Evolutionary conservation across 2,888 invertebrate genomes (phyloP), one percentile per base, ranked within the genome.

Genomic region (Automeris io): DNA sequence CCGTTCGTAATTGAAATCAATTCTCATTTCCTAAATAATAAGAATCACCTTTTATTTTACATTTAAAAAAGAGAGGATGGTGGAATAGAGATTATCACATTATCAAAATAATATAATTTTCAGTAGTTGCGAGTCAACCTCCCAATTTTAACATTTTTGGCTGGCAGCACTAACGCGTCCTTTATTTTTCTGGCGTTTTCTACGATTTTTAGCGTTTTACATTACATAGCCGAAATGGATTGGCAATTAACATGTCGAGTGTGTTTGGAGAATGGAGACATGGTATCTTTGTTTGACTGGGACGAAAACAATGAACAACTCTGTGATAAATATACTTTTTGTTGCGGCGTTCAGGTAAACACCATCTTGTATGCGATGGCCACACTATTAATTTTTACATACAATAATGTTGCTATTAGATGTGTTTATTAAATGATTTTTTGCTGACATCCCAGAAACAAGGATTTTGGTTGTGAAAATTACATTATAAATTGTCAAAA

Each of bases 291-390:
- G 21, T 87, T 87, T 51, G 87, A 87, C 73, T 87, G 86, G 78
- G 87, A 87, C 50, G 87, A 87, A 77, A 87, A 86, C 63, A 87
- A 87, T 52, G 83, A 87, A 67, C 86, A 86, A 75, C 81, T 87
- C 22, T 70, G 78, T 46, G 85, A 87, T 66, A 87, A 87, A 62
- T 87, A 85, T 60, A 69, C 73, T 13, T 83, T 63, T 58, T 85
- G 86, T 56, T 81, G 83, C 57, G 83, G 85, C 60, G 73, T 86
- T 49, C 76, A 86, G 80, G 87, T 86, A 75, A 54, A 72, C 63
- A 73, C 65, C 79, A 81, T 83, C 83, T 86, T 83, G 83, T 80
- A 83, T 81, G 82, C 85, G 78, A 80, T 87, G 87, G 87, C 87
- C 86, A 87, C 87, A 85, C 87, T 71, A 75, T 72, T 51, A 60